These are phyloP conservation scores for Hylaeus anthracinus DNA, from an alignment of 1,140 invertebrate species.

Conservation along the genomic window DNA sequence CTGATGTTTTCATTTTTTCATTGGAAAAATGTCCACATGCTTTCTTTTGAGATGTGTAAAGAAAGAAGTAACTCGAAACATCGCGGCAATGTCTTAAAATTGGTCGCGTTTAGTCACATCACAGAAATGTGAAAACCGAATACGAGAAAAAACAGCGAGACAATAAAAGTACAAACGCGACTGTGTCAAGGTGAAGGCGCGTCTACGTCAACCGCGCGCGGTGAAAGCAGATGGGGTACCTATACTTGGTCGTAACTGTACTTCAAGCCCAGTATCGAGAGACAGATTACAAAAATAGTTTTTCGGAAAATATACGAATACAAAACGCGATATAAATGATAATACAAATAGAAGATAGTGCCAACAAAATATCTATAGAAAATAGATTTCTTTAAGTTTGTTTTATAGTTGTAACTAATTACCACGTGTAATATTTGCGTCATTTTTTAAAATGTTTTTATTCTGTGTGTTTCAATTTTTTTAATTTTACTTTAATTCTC, in stretches of 20 bases:
- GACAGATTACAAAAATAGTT: background rate
- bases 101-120: background rate
- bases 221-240: slow-evolving; percentile 66
- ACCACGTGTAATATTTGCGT: too few species aligned
- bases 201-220: slow-evolving; percentile 47
- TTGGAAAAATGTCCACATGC: background rate
- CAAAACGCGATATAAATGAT: too few species aligned
- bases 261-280: slow-evolving; percentile 20
- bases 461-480: too few species aligned
- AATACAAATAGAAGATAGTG: too few species aligned
- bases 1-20: background rate
- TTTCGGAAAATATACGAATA: background rate
- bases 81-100: background rate
- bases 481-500: too few species aligned
- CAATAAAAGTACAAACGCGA: slow-evolving; percentile 44
- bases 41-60: background rate
- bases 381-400: too few species aligned
- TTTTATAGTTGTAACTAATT: too few species aligned
- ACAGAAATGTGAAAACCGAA: background rate
- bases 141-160: slow-evolving; percentile 9
- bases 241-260: slow-evolving; percentile 53
- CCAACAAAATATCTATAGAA: too few species aligned
- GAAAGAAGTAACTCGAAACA: background rate
- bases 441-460: too few species aligned
- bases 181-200: slow-evolving; percentile 73